Conservation (phyloP, 1,140 invertebrate genomes). For the Campoletis sonorensis region DNA sequence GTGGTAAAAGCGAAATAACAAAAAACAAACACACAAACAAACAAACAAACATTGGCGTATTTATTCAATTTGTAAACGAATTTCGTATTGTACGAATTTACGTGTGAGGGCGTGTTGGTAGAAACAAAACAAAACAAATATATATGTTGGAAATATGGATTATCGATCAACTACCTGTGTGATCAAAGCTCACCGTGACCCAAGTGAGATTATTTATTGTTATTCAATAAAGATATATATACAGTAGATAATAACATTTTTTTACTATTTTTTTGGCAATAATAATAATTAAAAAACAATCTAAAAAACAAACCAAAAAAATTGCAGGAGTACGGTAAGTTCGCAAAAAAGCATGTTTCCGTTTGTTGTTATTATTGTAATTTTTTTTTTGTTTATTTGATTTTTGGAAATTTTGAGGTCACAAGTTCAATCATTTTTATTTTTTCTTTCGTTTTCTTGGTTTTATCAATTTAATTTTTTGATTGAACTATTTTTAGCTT, state of each 20-base stretch:
- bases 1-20: too few species aligned
- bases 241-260: too few species aligned
- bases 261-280: too few species aligned
- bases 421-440: neutral
- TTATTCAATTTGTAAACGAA: constrained; percentile 38
- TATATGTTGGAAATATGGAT: constrained; percentile 30
- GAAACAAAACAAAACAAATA: constrained; percentile 16
- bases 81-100: constrained; percentile 30
- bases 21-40: constrained; percentile 6
- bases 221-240: too few species aligned
- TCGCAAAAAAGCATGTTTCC: too few species aligned
- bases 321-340: too few species aligned
- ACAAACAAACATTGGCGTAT: constrained; percentile 26
- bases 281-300: too few species aligned
- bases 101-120: neutral
- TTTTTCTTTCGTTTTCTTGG: neutral
- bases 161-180: neutral
- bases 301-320: too few species aligned
- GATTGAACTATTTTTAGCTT: neutral
- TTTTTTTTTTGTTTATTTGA: too few species aligned
- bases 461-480: neutral
- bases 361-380: too few species aligned
- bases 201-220: neutral
- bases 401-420: too few species aligned
- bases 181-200: neutral